A percentile compares a stretch with the other conserved stretches of the same genome.
These are phyloP conservation scores for Babyrousa celebensis DNA, from an alignment of 2,797 vertebrate genomes.

Conservation along the genomic window DNA sequence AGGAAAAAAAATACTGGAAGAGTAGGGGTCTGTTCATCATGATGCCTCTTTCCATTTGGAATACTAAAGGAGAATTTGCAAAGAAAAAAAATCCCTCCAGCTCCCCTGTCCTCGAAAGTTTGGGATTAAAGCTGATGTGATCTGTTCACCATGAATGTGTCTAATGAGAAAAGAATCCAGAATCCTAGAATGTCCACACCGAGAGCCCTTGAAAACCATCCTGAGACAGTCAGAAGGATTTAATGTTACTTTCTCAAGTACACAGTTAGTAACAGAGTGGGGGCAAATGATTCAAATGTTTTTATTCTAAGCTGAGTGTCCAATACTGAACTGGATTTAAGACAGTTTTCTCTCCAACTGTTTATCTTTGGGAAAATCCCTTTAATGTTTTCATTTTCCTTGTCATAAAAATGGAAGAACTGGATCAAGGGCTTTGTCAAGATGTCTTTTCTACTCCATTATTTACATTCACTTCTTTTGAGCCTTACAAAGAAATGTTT, in stretches of 20 bases:
- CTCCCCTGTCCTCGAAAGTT: neutral
- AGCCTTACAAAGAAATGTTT: neutral
- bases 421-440: neutral
- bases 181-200: neutral
- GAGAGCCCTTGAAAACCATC: neutral
- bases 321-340: neutral
- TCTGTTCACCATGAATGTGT: neutral
- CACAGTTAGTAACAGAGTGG: neutral
- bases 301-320: neutral
- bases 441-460: neutral
- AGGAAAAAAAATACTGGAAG: neutral
- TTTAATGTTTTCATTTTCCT: neutral
- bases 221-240: neutral
- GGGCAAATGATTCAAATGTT: neutral
- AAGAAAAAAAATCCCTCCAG: neutral
- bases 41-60: neutral
- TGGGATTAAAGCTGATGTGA: neutral
- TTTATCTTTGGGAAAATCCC: neutral
- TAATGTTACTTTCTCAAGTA: neutral
- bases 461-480: neutral
- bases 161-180: neutral
- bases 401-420: neutral
- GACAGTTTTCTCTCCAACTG: neutral
- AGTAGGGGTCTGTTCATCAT: neutral
- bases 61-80: neutral